Percentiles rank a stretch among this genome's conserved stretches.
Conservation (phyloP, 2,797 vertebrate genomes). For the Silurus aristotelis region DNA sequence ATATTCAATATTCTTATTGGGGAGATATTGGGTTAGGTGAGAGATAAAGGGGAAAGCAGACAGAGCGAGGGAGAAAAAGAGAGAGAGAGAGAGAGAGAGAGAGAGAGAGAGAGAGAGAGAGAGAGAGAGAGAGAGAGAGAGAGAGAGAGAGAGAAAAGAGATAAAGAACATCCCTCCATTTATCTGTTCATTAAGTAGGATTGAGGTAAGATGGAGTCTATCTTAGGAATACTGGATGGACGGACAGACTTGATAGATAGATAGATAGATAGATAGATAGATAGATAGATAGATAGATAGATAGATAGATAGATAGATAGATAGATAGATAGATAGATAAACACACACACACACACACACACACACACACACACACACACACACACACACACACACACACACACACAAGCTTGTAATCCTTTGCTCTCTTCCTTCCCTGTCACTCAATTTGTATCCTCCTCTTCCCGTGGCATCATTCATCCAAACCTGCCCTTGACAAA, state of each 20-base stretch:
- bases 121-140: not conserved
- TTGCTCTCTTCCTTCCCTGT: not conserved
- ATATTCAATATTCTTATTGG: not conserved
- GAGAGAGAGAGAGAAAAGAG: not conserved
- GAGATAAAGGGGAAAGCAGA: not conserved
- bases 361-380: not conserved
- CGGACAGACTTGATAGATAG: not conserved
- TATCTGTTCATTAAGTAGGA: not conserved
- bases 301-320: not conserved
- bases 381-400: not conserved
- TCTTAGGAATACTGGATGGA: not conserved
- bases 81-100: not conserved
- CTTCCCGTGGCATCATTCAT: not conserved
- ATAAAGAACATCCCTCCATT: not conserved
- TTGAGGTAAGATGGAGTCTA: not conserved
- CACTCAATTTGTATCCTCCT: not conserved
- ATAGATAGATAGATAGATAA: not conserved
- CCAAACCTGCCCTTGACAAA: conserved; percentile 25
- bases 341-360: not conserved
- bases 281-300: not conserved
- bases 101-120: not conserved
- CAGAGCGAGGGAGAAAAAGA: not conserved
- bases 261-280: not conserved
- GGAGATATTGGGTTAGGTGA: not conserved
- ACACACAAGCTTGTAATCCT: conserved; percentile 12